Conservation (phyloP, 2,797 vertebrate species). For the Glyptemys insculpta region DNA sequence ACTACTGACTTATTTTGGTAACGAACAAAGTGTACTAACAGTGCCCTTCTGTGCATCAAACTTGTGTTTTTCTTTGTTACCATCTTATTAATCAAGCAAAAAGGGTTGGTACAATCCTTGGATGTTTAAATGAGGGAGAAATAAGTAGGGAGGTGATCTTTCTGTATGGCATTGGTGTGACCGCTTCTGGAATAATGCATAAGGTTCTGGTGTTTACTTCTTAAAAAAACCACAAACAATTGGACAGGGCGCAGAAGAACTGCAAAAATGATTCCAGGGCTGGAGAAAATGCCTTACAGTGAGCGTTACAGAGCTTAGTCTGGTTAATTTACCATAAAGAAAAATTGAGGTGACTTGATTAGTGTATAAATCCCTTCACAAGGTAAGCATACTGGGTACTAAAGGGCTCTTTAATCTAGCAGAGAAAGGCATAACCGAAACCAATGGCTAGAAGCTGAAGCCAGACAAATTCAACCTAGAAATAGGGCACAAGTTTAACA, state of each 20-base stretch:
- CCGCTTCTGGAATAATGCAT: neutral
- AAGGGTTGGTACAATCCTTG: neutral
- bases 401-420: neutral
- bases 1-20: neutral
- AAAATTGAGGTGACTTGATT: neutral
- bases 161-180: neutral
- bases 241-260: neutral
- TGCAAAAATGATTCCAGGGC: neutral
- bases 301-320: neutral
- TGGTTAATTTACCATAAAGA: neutral
- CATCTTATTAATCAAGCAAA: accelerated
- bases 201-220: neutral
- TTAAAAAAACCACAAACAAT: neutral
- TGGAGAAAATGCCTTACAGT: neutral
- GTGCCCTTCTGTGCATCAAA: neutral
- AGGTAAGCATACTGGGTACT: neutral
- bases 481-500: neutral
- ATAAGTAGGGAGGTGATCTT: neutral
- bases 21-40: neutral
- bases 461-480: neutral
- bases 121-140: neutral
- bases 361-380: neutral
- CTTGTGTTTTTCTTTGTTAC: neutral
- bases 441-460: neutral
- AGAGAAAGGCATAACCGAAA: neutral